Evolutionary conservation across 1,140 invertebrate genomes (phyloP), one percentile per base, ranked within the genome.

Genomic region (Agraylea sexmaculata): DNA sequence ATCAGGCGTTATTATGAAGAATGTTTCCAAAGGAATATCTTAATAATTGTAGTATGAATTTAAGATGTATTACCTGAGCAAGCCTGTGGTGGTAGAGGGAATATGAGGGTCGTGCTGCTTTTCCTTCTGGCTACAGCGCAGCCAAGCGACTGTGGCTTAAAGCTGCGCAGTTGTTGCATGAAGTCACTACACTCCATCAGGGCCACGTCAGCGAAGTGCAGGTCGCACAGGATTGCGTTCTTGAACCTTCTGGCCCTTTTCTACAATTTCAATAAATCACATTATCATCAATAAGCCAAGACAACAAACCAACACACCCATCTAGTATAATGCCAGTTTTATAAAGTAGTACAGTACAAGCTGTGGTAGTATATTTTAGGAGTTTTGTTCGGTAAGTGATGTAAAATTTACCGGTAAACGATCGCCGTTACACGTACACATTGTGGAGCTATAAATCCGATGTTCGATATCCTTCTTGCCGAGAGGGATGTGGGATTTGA

Each of bases 151-250:
- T 92, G 88, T 46, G 87, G 85, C 69, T 94, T 93, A 71, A 93
- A 93, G 70, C 85, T 85, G 53, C 88, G 78, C 56, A 94, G 75
- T 69, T 93, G 88, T 66, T 91, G 87, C 85, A 93, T 90, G 68
- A 92, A 93, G 73, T 92, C 88, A 41, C 85, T 88, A 69, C 83
- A 87, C 78, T 91, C 87, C 85, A 91, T 89, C 53, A 92, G 83
- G 58, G 87, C 83, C 46, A 93, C 87, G 80, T 94, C 88, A 53
- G 84, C 83, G 60, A 88, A 89, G 68, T 90, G 87, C 51, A 89
- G 70, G 62, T 87, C 83, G 72, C 87, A 90, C 56, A 88, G 77
- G 58, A 90, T 86, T 59, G 86, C 82, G 62, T 87, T 87, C 59
- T 74, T 74, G 67, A 74, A 74, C 46, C 71, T 64, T 44, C 71